Base-by-base conservation (phyloP, 2,113 vertebrate species). In the Penelope pileata region DNA sequence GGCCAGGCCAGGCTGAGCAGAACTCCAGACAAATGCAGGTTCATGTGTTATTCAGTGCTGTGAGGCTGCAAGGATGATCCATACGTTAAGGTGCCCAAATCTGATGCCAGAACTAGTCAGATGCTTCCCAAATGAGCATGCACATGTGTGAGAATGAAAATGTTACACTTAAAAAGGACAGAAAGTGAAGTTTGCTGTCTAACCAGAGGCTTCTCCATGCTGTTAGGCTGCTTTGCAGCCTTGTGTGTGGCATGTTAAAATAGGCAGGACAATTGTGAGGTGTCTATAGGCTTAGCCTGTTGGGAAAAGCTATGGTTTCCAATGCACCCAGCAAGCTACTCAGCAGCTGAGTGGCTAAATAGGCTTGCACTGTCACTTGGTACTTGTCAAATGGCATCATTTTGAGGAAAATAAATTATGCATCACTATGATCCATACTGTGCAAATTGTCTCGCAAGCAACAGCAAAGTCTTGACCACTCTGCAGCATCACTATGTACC, bases 71-170 rank as follows among this genome's bases (percentile, higher is more conserved):
- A 83, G 80, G 83, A 91, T 91, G 95, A 90, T 86, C 79, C 83
- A 91, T 63, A 59, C 68, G 63, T 86, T 86, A 95, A 97, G 94
- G 94, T 96, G 87, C 91, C 78, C 83, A 91, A 91, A 94, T 94
- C 59, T 80, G 90, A 87, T 93, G 93, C 89, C 90, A 96, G 87
- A 94, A 73, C 93, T 85, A 96, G 86, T 94, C 94, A 95, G 94
- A 96, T 94, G 84, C 90, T 94, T 95, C 85, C 84, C 90, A 95
- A 94, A 85, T 94, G 94, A 94, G 82, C 93, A 94, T 79, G 91
- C 87, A 97, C 89, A 92, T 93, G 89, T 95, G 86, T 34, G 62
- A 94, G 93, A 92, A 96, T 66, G 62, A 84, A 95, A 94, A 92
- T 92, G 83, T 94, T 95, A 81, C 88, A 56, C 56, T 94, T 94